These are phyloP conservation scores for Homalodisca vitripennis DNA, from an alignment of 1,140 invertebrate species.

Conservation along the genomic window DNA sequence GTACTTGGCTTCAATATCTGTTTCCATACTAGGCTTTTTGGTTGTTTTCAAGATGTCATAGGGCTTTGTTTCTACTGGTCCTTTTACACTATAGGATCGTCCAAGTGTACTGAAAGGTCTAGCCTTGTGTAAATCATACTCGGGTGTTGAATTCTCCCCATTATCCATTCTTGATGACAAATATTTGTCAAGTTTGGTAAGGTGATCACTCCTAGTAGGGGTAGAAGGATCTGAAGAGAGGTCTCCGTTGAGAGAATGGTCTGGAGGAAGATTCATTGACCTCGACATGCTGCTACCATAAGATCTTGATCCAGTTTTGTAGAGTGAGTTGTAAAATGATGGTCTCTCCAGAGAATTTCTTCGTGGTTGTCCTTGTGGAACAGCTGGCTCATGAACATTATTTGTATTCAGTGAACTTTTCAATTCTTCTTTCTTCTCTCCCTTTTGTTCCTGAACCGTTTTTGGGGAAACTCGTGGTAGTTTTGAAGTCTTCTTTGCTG, in stretches of 20 bases:
- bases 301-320: background rate
- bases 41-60: background rate
- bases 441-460: background rate
- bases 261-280: background rate
- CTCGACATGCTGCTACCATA: slow-evolving; percentile 9
- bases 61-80: background rate
- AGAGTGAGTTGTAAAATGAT: slow-evolving; percentile 16
- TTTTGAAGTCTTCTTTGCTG: background rate
- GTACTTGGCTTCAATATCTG: background rate
- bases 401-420: background rate
- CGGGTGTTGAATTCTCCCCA: background rate
- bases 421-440: background rate
- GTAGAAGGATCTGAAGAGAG: background rate
- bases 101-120: slow-evolving; percentile 10
- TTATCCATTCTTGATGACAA: background rate
- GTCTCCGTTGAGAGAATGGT: background rate
- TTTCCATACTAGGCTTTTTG: background rate
- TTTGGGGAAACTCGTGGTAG: background rate
- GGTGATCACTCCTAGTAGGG: background rate
- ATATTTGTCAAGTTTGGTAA: slow-evolving; percentile 1
- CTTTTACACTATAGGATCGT: background rate
- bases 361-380: background rate
- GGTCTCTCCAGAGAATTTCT: slow-evolving; percentile 24
- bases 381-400: background rate
- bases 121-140: background rate